Evolutionary conservation across 1,140 invertebrate genomes (phyloP).

Genomic region (Pseudobourletiella spinata): DNA sequence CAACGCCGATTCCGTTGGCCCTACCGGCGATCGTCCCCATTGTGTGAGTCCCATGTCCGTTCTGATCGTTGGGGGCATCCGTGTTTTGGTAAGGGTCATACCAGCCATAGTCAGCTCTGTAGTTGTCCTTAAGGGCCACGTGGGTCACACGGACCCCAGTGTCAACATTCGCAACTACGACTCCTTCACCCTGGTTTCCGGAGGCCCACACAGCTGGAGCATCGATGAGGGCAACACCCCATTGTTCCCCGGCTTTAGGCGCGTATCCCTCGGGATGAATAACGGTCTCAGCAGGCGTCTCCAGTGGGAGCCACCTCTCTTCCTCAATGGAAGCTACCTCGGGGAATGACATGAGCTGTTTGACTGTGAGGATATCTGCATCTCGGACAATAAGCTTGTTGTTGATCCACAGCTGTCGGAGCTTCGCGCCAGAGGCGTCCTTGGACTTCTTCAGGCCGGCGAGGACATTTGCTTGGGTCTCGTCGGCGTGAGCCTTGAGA

Average conservation of each 20-base stretch:
- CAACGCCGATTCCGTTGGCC: constrained; percentile 5
- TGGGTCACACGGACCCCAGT: constrained; percentile 7
- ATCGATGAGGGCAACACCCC: not conserved
- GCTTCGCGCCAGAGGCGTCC: too few species aligned
- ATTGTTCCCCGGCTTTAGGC: not conserved
- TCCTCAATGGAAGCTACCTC: not conserved
- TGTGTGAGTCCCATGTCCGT: constrained; percentile 18
- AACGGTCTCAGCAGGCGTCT: not conserved
- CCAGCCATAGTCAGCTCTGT: constrained; percentile 8
- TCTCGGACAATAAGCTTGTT: not conserved
- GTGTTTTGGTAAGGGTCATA: not conserved
- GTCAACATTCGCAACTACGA: constrained; percentile 4
- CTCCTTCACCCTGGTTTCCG: not conserved
- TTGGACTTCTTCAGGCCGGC: not conserved
- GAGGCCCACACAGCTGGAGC: not conserved
- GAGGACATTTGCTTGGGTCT: not conserved
- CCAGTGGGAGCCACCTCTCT: not conserved
- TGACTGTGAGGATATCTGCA: not conserved
- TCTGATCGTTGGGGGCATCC: not conserved
- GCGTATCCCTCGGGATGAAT: not conserved
- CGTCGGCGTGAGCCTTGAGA: not conserved
- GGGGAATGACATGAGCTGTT: not conserved
- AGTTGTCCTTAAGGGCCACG: not conserved
- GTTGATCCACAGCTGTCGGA: not conserved
- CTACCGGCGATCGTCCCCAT: constrained; percentile 8